These are phyloP conservation scores for Apostichopus californicus DNA, from an alignment of 35 echinoderm and acorn worm species.

Conservation along the genomic window DNA sequence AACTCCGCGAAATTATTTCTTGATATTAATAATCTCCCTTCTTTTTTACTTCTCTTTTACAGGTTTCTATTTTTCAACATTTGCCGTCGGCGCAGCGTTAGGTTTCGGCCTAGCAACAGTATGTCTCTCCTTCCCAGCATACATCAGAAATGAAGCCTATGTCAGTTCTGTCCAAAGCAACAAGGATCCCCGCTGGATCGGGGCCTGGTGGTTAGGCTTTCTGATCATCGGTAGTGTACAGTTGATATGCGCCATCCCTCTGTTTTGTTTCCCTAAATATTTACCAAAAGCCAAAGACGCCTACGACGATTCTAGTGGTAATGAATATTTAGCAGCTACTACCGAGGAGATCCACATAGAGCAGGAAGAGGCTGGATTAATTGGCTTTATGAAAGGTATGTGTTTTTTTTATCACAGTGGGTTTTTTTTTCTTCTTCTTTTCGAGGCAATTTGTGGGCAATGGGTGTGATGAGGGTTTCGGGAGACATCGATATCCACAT, in stretches of 20 bases:
- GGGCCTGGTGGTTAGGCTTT: slow-evolving; percentile 89
- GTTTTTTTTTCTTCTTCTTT: not conserved
- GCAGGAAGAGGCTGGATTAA: slow-evolving; percentile 10
- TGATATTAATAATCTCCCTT: not conserved
- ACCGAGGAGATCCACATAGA: not conserved
- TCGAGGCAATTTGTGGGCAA: no score
- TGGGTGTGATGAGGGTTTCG: no score
- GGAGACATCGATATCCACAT: no score
- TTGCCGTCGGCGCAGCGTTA: slow-evolving; percentile 54
- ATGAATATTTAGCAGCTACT: slow-evolving; percentile 28
- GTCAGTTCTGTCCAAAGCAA: not conserved
- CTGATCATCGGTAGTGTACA: slow-evolving; percentile 48
- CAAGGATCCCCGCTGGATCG: slow-evolving; percentile 74
- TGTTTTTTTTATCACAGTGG: no score
- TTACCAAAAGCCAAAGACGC: slow-evolving; percentile 20
- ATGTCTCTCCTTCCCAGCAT: slow-evolving; percentile 54
- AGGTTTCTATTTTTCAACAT: slow-evolving; percentile 70
- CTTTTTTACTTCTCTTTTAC: slow-evolving; percentile 24
- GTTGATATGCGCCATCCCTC: slow-evolving; percentile 38
- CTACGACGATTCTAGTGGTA: not conserved
- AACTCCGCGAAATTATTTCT: not conserved
- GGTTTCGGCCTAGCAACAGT: slow-evolving; percentile 49
- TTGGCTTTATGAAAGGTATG: slow-evolving; percentile 42
- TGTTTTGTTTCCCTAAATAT: slow-evolving; percentile 60
- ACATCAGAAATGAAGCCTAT: slow-evolving; percentile 40